These are phyloP conservation scores for Deroplatys truncata DNA, from an alignment of 2,888 invertebrate genomes.

Conservation along the genomic window DNA sequence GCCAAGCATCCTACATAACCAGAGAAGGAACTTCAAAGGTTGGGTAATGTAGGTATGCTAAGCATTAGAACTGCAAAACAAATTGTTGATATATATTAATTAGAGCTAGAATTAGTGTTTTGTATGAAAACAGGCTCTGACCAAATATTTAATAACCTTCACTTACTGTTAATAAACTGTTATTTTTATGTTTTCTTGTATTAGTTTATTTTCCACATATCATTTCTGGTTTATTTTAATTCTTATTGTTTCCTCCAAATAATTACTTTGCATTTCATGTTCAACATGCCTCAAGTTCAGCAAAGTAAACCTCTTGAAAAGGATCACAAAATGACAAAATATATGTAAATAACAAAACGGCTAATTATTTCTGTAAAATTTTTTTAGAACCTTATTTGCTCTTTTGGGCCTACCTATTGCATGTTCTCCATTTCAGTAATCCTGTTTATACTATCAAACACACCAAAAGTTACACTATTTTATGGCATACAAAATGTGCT, in stretches of 20 bases:
- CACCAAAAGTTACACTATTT: too few species aligned
- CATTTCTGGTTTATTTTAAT: neutral
- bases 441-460: too few species aligned
- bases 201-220: neutral
- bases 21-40: neutral
- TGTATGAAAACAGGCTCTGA: neutral
- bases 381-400: neutral
- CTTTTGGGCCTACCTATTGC: neutral
- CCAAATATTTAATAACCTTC: neutral
- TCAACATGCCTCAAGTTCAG: neutral
- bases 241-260: neutral
- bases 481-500: too few species aligned
- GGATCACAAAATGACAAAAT: neutral
- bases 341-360: neutral
- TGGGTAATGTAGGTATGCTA: neutral
- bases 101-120: neutral
- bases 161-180: conserved; percentile 15
- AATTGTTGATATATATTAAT: neutral
- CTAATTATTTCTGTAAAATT: neutral
- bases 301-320: neutral
- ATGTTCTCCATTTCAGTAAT: neutral
- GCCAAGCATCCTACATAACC: neutral
- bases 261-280: neutral
- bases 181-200: conserved; percentile 1
- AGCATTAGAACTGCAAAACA: neutral